Evolutionary conservation across 1,140 invertebrate genomes (phyloP), one percentile per base, ranked within the genome.

Genomic region (Antheraea mylitta): DNA sequence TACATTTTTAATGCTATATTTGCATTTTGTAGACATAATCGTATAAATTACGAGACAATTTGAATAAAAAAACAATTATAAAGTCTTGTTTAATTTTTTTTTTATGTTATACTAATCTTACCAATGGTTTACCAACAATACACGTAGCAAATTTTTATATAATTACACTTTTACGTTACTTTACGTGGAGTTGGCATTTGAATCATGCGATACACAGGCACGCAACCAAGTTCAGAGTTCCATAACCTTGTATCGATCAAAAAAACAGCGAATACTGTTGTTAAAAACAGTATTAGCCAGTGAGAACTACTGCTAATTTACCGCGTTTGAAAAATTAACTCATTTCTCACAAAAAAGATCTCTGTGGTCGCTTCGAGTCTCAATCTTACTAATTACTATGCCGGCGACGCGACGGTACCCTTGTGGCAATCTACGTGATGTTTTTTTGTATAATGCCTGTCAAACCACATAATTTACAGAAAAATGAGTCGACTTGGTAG

Each of bases 291-390:
- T 18, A 60, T 63, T 18, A 53, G 59, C 67, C 53, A 71, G 48
- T 42, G 30, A 60, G 66, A 63, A 58, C 42, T 48, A 68, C 70
- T 36, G 59, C 70, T 75, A 69, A 75, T 75, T 72, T 36, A 70
- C 64, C 60, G 67, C 63, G 66, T 59, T 48, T 75, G 71, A 72
- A 72, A 71, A 75, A 75, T 75, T 75, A 72, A 72, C 73, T 70
- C 61, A 68, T 72, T 66, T 65, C 65, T 67, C 66, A 13, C 59
- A 70, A 70, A 65, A 60, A 63, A 68, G 48, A 42, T 38, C 22
- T 72, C 65, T 66, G 61, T 42, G 16, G 53, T 70, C 64, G 59
- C 71, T 67, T 63, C 63, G 60, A 61, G 53, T 69, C 66, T 64
- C 63, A 71, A 61, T 70, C 48, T 70, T 69, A 69, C 69, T 71